phyloP scores from a whole-genome alignment of 2,797 vertebrate genomes.

The Neomorphus geoffroyi region DNA sequence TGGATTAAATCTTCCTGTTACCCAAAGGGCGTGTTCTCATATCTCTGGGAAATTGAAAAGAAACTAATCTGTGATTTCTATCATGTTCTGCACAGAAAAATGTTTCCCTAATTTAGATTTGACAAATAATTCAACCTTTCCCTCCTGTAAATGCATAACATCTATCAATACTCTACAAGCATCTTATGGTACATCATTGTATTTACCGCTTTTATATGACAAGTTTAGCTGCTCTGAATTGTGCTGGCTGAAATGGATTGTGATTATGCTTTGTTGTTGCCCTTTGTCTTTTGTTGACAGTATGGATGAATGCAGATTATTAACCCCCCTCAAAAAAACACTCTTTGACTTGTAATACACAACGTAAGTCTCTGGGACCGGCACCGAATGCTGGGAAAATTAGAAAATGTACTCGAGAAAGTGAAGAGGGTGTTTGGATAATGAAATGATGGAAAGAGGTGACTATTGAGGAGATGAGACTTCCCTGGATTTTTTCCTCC shows the following conservation, averaged over 20 bases:
- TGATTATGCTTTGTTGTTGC: neutral
- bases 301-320: neutral
- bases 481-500: neutral
- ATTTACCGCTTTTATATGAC: neutral
- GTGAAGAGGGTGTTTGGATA: neutral
- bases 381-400: accelerated
- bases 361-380: neutral
- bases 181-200: neutral
- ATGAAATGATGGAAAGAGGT: neutral
- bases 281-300: neutral
- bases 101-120: neutral
- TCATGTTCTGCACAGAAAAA: neutral
- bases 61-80: neutral
- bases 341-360: neutral
- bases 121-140: neutral
- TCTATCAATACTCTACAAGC: neutral
- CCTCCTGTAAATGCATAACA: neutral
- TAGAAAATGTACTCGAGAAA: neutral
- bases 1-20: neutral
- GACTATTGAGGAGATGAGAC: neutral
- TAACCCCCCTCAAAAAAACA: neutral
- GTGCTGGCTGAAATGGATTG: neutral
- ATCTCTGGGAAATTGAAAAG: neutral
- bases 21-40: neutral
- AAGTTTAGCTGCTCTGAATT: neutral